phyloP scores from a whole-genome alignment of 2,797 vertebrate species.

The Myotis daubentonii region DNA sequence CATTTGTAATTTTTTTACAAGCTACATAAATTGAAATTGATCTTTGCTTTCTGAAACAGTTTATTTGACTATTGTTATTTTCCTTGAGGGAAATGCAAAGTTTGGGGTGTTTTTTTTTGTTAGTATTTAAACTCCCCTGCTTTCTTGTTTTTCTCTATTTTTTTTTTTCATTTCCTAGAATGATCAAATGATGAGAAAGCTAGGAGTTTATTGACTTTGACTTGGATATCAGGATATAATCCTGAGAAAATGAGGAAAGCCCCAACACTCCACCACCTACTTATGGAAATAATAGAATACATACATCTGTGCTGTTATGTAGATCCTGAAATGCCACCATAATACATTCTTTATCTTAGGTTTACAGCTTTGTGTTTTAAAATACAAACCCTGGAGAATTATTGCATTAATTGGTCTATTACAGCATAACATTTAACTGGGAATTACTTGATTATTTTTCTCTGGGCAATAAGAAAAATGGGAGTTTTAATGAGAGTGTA shows the following conservation, averaged over 20 bases:
- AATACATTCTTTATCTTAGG: background rate
- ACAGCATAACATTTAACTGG: background rate
- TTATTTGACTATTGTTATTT: conserved; percentile 24
- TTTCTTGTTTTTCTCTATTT: background rate
- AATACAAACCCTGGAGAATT: conserved; percentile 23
- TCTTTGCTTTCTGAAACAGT: conserved; percentile 45
- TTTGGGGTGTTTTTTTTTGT: background rate
- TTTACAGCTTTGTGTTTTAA: background rate
- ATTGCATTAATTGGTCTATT: conserved; percentile 21
- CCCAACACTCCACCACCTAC: background rate
- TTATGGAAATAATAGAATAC: background rate
- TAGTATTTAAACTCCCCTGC: conserved; percentile 10
- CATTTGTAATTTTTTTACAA: conserved; percentile 49
- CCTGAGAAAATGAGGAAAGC: background rate
- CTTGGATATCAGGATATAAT: background rate
- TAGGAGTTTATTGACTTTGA: background rate
- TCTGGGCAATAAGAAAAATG: conserved; percentile 1
- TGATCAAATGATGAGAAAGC: background rate
- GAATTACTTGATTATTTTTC: conserved; percentile 39
- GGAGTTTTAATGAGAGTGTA: background rate
- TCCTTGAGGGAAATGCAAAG: background rate
- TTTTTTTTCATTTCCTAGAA: background rate
- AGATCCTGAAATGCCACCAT: background rate
- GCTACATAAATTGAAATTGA: conserved; percentile 17
- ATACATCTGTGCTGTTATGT: background rate